phyloP scores from a whole-genome alignment of 2,113 vertebrate genomes.

The Phodopus roborovskii region DNA sequence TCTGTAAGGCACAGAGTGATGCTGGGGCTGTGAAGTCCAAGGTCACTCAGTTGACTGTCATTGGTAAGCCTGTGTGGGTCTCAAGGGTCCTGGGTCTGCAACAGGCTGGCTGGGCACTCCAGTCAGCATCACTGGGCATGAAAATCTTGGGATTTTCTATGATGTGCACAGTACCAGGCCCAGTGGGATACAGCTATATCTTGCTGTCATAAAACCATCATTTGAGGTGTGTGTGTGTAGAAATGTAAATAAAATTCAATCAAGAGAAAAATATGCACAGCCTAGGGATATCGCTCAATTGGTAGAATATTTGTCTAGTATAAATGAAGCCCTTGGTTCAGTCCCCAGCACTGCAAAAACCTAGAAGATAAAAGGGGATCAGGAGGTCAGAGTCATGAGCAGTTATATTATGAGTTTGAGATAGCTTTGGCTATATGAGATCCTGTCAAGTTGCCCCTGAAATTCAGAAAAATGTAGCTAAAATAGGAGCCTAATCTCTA shows the following conservation, averaged over 20 bases:
- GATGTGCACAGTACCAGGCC: neutral
- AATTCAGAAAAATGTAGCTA: neutral
- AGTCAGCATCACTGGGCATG: neutral
- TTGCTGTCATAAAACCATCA: neutral
- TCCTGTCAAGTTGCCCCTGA: neutral
- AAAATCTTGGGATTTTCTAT: neutral
- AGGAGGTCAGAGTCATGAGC: neutral
- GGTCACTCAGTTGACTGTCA: slow-evolving; percentile 89
- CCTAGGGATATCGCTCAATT: neutral
- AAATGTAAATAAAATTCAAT: slow-evolving; percentile 21
- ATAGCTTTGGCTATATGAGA: neutral
- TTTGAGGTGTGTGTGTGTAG: neutral
- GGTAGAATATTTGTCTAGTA: neutral
- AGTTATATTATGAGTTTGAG: neutral
- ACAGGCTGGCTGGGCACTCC: neutral
- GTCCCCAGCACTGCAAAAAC: neutral
- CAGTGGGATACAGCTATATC: neutral
- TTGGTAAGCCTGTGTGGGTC: slow-evolving; percentile 86
- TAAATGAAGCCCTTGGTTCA: neutral
- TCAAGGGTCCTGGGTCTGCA: neutral
- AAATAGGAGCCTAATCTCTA: neutral
- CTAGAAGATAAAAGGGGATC: neutral
- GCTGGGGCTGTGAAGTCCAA: slow-evolving; percentile 93
- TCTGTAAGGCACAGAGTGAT: slow-evolving; percentile 93
- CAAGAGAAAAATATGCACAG: neutral